These are phyloP conservation scores for Synanthedon formicaeformis DNA, from an alignment of 2,888 invertebrate genomes.

Conservation along the genomic window DNA sequence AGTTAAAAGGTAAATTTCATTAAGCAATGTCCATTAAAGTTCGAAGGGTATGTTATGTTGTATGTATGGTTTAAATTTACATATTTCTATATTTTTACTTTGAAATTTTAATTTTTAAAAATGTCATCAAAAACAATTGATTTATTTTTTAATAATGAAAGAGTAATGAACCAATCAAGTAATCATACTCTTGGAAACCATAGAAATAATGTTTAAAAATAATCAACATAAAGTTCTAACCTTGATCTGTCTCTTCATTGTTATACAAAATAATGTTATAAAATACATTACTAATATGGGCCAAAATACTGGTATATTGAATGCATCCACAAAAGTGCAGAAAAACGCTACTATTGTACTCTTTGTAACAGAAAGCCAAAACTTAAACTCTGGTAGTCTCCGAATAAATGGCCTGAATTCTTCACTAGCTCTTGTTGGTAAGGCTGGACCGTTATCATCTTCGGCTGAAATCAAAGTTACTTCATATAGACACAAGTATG, in stretches of 20 bases:
- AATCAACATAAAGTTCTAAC: conserved; percentile 61
- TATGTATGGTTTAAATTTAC: too few species aligned
- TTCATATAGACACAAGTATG: too few species aligned
- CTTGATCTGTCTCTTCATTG: conserved; percentile 99
- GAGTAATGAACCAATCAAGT: neutral
- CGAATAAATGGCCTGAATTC: conserved; percentile 98
- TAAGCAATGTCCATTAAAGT: too few species aligned
- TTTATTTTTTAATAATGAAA: neutral
- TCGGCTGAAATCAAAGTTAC: conserved; percentile 28
- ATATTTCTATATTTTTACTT: too few species aligned
- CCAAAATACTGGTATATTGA: conserved; percentile 99
- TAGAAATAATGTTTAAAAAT: neutral
- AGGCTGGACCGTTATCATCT: conserved; percentile 88
- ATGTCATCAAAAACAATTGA: neutral
- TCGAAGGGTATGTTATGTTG: too few species aligned
- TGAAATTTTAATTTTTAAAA: too few species aligned
- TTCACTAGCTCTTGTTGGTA: conserved; percentile 95
- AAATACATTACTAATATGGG: conserved; percentile 99
- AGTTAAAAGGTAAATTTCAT: too few species aligned
- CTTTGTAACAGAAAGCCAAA: conserved; percentile 97
- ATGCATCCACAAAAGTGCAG: conserved; percentile 97
- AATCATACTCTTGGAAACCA: neutral
- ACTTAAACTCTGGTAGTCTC: conserved; percentile 98
- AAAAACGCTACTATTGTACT: conserved; percentile 90
- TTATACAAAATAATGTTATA: conserved; percentile 96